phyloP scores from a whole-genome alignment of 2,888 invertebrate genomes.

The Nebria brevicollis region DNA sequence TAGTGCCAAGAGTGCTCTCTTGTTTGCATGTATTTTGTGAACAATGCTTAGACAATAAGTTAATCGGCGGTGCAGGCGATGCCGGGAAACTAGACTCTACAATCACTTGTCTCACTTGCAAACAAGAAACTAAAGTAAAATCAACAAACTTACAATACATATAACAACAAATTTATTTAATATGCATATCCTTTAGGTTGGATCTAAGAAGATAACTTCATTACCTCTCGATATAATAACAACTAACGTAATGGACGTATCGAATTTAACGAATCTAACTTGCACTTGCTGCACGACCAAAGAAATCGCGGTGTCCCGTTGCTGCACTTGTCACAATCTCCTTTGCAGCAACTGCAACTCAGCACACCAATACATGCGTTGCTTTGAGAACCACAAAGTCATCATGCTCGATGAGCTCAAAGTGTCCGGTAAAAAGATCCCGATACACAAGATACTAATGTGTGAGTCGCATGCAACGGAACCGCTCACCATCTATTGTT shows the following conservation, averaged over 20 bases:
- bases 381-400: conserved; percentile 95
- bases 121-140: conserved; percentile 83
- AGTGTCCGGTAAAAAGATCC: conserved; percentile 78
- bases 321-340: conserved; percentile 94
- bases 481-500: conserved; percentile 88
- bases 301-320: conserved; percentile 92
- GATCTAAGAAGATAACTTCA: conserved; percentile 79
- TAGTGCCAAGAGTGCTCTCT: conserved; percentile 86
- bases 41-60: conserved; percentile 84
- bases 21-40: conserved; percentile 97
- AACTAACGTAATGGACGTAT: conserved; percentile 85
- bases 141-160: too few species aligned
- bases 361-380: conserved; percentile 96
- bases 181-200: conserved; percentile 66
- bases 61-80: conserved; percentile 77
- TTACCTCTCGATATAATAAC: conserved; percentile 88
- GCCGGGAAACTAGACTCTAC: conserved; percentile 71
- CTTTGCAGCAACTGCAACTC: conserved; percentile 94
- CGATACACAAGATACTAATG: conserved; percentile 89
- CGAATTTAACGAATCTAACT: conserved; percentile 72
- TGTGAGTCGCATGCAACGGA: conserved; percentile 85
- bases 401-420: conserved; percentile 88
- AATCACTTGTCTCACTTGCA: conserved; percentile 83
- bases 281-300: conserved; percentile 95
- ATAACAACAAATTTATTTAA: conserved; percentile 1